phyloP scores from a whole-genome alignment of 2,888 invertebrate genomes.

The Erebia epiphron region DNA sequence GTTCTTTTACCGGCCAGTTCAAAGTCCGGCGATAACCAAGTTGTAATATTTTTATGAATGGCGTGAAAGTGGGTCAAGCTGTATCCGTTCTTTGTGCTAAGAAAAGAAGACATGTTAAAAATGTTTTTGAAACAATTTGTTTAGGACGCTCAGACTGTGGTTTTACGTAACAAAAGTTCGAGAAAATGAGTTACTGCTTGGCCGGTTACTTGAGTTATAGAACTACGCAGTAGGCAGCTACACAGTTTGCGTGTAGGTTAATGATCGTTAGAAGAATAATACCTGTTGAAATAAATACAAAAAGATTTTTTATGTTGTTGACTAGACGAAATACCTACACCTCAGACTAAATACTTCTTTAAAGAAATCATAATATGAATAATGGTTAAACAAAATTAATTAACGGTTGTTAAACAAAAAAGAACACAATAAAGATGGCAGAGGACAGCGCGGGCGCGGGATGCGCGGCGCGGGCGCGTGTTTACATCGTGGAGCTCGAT shows the following conservation, averaged over 20 bases:
- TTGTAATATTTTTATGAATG: conserved; percentile 42
- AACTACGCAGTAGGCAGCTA: conserved; percentile 1
- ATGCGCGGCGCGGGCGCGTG: conserved; percentile 37
- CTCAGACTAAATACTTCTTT: neutral
- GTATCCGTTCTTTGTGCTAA: conserved; percentile 32
- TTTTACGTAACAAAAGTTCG: conserved; percentile 21
- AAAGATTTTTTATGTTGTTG: neutral
- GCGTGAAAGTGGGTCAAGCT: conserved; percentile 42
- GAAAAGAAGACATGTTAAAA: conserved; percentile 23
- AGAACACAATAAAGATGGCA: conserved; percentile 15
- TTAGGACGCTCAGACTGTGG: conserved; percentile 5
- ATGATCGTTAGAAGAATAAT: conserved; percentile 4
- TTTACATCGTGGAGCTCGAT: conserved; percentile 50
- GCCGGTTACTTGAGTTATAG: neutral
- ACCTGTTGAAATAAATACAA: too few relatives aligned
- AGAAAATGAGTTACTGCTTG: conserved; percentile 23
- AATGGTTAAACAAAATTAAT: neutral
- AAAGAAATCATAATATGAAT: neutral
- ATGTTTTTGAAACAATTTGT: conserved; percentile 16
- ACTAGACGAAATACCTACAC: neutral
- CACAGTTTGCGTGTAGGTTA: neutral
- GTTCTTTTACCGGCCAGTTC: conserved; percentile 29
- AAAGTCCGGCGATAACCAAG: conserved; percentile 37
- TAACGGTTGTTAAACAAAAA: conserved; percentile 7
- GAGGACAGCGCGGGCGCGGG: conserved; percentile 25